A percentile compares a stretch with the other conserved stretches of the same genome.
These are phyloP conservation scores for Trypoxylus dichotomus DNA, from an alignment of 1,140 invertebrate species.

Conservation along the genomic window DNA sequence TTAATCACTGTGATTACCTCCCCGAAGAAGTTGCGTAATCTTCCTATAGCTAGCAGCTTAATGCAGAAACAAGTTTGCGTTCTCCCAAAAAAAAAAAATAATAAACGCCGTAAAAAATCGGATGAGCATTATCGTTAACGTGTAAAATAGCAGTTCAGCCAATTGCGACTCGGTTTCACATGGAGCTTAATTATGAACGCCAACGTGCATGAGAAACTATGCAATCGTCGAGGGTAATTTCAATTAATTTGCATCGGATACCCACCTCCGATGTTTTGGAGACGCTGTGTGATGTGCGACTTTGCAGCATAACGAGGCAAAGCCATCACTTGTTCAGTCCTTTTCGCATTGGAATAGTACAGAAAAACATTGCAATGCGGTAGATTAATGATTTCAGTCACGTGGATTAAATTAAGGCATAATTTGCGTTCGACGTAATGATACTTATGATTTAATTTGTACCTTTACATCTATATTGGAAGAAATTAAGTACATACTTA, in stretches of 20 bases:
- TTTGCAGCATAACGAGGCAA: neutral
- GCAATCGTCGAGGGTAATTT: conserved; percentile 47
- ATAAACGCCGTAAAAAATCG: neutral
- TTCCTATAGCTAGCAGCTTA: neutral
- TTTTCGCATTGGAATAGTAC: neutral
- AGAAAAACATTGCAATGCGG: neutral
- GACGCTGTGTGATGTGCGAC: neutral
- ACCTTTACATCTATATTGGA: neutral
- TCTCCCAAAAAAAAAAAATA: neutral
- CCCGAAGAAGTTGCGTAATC: neutral
- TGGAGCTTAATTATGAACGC: conserved; percentile 34
- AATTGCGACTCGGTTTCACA: conserved; percentile 5
- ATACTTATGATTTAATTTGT: neutral
- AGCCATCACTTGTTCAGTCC: neutral
- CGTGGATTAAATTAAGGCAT: neutral
- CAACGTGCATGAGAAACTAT: conserved; percentile 37
- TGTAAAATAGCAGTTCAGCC: conserved; percentile 17
- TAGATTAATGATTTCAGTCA: neutral
- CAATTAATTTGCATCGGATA: conserved; percentile 50
- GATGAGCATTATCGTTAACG: neutral
- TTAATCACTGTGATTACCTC: neutral
- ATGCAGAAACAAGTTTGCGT: neutral
- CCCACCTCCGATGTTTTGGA: conserved; percentile 35
- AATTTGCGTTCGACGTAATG: neutral
- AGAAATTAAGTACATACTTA: no score